A percentile compares a stretch with the other conserved stretches of the same genome.
Evolutionary conservation across 2,888 invertebrate species (phyloP).

Genomic region (Schizaphis graminum): DNA sequence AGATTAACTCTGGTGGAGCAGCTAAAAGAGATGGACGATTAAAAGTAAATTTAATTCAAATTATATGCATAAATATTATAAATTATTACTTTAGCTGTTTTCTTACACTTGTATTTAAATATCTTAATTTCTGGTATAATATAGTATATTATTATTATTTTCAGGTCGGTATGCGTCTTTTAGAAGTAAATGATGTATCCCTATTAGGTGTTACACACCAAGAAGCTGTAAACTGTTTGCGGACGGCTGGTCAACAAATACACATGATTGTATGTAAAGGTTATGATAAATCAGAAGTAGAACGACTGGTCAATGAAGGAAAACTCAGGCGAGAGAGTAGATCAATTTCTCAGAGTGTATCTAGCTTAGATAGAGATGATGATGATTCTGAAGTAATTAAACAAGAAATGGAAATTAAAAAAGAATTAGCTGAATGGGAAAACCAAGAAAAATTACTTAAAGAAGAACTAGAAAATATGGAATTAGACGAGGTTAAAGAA

Average conservation of each 20-base stretch:
- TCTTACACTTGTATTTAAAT: conserved; percentile 27
- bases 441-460: conserved; percentile 75
- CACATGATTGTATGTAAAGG: conserved; percentile 90
- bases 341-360: conserved; percentile 83
- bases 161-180: conserved; percentile 91
- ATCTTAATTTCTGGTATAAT: conserved; percentile 15
- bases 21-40: conserved; percentile 91
- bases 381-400: conserved; percentile 74
- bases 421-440: conserved; percentile 83
- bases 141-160: conserved; percentile 51
- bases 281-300: conserved; percentile 72
- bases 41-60: conserved; percentile 75
- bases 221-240: conserved; percentile 91
- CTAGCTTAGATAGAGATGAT: conserved; percentile 90
- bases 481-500: conserved; percentile 77
- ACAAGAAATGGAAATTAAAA: conserved; percentile 78
- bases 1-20: conserved; percentile 94
- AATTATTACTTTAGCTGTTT: conserved; percentile 49
- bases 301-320: conserved; percentile 72
- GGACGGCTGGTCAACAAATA: conserved; percentile 85
- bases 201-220: conserved; percentile 93
- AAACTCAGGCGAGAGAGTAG: conserved; percentile 73
- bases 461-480: conserved; percentile 70
- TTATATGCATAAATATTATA: background rate
- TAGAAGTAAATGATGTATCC: conserved; percentile 96